These are phyloP conservation scores for Drosophila nebulosa DNA, from an alignment of 1,140 invertebrate species.

Conservation along the genomic window DNA sequence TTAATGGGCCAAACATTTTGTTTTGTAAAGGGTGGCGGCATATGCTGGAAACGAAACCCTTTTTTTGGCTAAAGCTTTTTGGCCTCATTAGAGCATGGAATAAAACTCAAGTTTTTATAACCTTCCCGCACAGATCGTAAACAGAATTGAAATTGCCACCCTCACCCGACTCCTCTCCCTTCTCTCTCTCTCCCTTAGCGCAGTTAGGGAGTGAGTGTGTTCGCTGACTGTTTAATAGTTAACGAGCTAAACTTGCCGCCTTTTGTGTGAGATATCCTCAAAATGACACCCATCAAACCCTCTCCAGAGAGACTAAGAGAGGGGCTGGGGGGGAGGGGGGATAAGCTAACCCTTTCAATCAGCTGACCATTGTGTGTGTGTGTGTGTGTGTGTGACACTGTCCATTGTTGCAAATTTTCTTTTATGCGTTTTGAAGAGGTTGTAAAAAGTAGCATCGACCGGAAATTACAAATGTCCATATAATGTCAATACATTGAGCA, in stretches of 20 bases:
- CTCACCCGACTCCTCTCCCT: not conserved
- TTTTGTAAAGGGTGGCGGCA: not conserved
- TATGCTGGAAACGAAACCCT: slow-evolving; percentile 34
- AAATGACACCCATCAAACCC: slow-evolving; percentile 6
- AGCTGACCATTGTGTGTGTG: slow-evolving; percentile 47
- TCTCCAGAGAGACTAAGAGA: not conserved
- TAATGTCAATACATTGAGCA: slow-evolving; percentile 75
- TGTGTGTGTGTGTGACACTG: slow-evolving; percentile 5
- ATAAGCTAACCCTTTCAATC: slow-evolving; percentile 23
- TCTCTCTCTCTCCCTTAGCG: not conserved
- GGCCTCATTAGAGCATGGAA: slow-evolving; percentile 68
- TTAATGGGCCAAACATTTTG: slow-evolving; percentile 65
- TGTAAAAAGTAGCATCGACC: slow-evolving; percentile 72
- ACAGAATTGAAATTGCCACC: slow-evolving; percentile 64
- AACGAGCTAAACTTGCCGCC: slow-evolving; percentile 65
- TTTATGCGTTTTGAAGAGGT: slow-evolving; percentile 65
- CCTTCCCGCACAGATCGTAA: slow-evolving; percentile 53
- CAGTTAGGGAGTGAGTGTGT: not conserved
- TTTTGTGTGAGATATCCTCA: slow-evolving; percentile 51
- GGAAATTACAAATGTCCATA: slow-evolving; percentile 79
- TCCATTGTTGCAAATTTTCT: slow-evolving; percentile 70
- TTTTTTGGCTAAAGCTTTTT: slow-evolving; percentile 22
- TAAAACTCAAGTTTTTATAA: slow-evolving; percentile 77
- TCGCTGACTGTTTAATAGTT: slow-evolving; percentile 67
- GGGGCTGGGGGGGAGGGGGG: not conserved